Percentiles rank a stretch among this genome's conserved stretches.
phyloP scores from a whole-genome alignment of 2,113 vertebrate species.

The Carlito syrichta region DNA sequence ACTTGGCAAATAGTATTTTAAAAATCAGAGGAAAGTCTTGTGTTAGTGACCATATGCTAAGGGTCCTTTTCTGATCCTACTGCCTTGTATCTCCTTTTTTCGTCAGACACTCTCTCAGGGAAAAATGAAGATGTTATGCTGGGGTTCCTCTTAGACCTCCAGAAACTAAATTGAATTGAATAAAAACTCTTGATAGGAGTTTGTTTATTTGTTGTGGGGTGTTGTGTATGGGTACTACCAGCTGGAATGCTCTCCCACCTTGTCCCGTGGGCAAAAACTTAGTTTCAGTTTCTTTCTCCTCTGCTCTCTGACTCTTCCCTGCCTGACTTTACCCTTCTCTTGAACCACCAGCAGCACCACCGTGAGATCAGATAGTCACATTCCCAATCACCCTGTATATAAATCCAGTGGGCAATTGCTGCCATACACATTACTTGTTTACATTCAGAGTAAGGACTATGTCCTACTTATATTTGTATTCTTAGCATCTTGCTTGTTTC shows the following conservation, averaged over 20 bases:
- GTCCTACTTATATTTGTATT: not conserved
- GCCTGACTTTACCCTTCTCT: not conserved
- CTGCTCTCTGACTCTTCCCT: not conserved
- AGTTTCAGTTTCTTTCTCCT: not conserved
- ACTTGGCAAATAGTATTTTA: not conserved
- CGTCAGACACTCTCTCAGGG: not conserved
- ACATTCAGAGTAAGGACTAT: not conserved
- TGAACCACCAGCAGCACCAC: not conserved
- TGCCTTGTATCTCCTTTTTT: not conserved
- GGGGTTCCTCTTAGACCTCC: not conserved
- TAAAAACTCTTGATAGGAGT: not conserved
- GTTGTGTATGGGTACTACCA: too few species aligned
- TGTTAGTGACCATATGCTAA: not conserved
- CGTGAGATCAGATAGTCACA: not conserved
- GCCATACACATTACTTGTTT: not conserved
- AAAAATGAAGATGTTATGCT: not conserved
- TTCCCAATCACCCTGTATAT: not conserved
- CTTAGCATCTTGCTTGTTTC: not conserved
- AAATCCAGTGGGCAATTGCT: not conserved
- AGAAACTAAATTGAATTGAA: not conserved
- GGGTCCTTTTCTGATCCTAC: not conserved
- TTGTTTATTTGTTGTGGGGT: not conserved
- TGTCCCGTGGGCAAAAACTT: not conserved
- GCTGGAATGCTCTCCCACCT: not conserved
- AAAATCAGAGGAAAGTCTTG: constrained; percentile 7